Evolutionary conservation across 2,888 invertebrate genomes (phyloP).

Genomic region (Ochropleura plecta): DNA sequence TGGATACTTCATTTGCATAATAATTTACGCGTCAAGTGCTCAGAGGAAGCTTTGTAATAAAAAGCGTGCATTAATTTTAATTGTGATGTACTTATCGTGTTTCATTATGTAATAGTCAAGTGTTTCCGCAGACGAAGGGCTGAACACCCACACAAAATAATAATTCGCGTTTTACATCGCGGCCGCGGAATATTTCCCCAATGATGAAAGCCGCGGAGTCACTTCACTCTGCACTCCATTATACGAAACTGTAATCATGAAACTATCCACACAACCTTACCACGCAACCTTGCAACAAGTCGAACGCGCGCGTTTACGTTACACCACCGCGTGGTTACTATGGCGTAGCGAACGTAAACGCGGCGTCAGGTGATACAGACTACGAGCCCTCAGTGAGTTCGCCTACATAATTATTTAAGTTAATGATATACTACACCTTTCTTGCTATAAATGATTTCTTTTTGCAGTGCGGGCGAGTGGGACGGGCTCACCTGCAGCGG

Average conservation of each 20-base stretch:
- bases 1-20: conserved; percentile 19
- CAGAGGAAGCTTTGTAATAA: conserved; percentile 30
- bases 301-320: conserved; percentile 70
- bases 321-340: conserved; percentile 25
- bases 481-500: conserved; percentile 53
- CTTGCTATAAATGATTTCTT: conserved; percentile 85
- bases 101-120: conserved; percentile 65
- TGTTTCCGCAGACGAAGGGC: conserved; percentile 34
- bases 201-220: conserved; percentile 84
- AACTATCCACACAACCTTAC: conserved; percentile 77
- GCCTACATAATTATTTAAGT: conserved; percentile 88
- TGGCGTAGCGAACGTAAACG: conserved; percentile 66
- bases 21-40: background rate
- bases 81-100: conserved; percentile 62
- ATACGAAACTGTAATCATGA: conserved; percentile 86
- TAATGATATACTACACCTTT: conserved; percentile 89
- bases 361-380: conserved; percentile 52
- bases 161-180: conserved; percentile 71
- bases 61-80: conserved; percentile 57
- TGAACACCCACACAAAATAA: conserved; percentile 64
- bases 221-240: conserved; percentile 83
- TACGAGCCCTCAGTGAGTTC: conserved; percentile 67
- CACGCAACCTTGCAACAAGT: conserved; percentile 45
- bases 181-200: conserved; percentile 84
- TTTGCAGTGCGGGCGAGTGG: conserved; percentile 73